These are phyloP conservation scores for Oedothorax gibbosus DNA, from an alignment of 1,140 invertebrate genomes.

Conservation along the genomic window DNA sequence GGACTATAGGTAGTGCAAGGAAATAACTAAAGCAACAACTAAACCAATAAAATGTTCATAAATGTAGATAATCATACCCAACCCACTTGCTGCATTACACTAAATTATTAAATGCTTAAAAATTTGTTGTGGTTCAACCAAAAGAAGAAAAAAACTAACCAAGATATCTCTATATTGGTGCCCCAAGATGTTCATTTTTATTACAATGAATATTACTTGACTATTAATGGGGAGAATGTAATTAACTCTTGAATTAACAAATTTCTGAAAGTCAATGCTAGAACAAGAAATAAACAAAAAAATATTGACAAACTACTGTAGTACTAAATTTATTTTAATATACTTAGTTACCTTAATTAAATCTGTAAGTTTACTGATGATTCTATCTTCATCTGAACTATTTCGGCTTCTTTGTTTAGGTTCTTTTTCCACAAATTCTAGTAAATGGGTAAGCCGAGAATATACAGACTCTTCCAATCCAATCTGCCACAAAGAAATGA, in stretches of 20 bases:
- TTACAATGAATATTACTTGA: too few species aligned
- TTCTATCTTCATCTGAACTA: slow-evolving; percentile 71
- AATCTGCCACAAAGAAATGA: slow-evolving; percentile 14
- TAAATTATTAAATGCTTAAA: too few species aligned
- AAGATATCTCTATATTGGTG: too few species aligned
- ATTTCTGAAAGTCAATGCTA: not conserved
- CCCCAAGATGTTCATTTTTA: too few species aligned
- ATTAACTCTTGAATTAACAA: not conserved
- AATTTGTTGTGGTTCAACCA: too few species aligned
- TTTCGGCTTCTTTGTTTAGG: slow-evolving; percentile 29
- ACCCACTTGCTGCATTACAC: too few species aligned
- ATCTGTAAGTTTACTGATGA: slow-evolving; percentile 80
- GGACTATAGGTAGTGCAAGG: too few species aligned
- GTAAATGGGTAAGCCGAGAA: slow-evolving; percentile 38
- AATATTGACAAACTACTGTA: not conserved
- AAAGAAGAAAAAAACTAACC: too few species aligned
- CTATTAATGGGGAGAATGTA: not conserved
- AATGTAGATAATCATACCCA: too few species aligned
- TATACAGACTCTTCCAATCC: slow-evolving; percentile 56
- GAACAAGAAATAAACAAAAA: not conserved
- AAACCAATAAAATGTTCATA: too few species aligned
- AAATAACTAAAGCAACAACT: too few species aligned
- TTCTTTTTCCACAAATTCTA: slow-evolving; percentile 54
- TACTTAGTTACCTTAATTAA: slow-evolving; percentile 76
- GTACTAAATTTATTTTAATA: not conserved